These are phyloP conservation scores for Xenus cinereus DNA, from an alignment of 2,113 vertebrate genomes.

Conservation along the genomic window DNA sequence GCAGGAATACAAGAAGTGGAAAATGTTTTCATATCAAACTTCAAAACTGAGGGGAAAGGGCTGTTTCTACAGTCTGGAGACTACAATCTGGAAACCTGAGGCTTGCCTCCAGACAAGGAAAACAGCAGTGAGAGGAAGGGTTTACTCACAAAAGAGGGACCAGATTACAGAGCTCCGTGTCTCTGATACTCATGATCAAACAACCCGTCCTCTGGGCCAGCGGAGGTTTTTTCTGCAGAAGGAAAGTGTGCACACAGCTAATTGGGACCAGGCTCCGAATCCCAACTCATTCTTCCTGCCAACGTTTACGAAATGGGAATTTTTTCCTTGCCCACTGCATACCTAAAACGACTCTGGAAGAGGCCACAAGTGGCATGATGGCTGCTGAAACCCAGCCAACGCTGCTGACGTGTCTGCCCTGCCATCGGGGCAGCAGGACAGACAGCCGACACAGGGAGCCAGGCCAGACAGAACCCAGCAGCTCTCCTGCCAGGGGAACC, in stretches of 20 bases:
- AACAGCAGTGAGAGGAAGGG: background rate
- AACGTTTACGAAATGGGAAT: background rate
- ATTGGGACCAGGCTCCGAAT: background rate
- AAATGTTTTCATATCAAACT: background rate
- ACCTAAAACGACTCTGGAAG: background rate
- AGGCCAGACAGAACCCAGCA: background rate
- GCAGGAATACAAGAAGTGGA: background rate
- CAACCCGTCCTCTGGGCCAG: background rate
- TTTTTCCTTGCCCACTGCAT: background rate
- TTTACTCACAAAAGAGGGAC: background rate
- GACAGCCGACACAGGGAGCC: background rate
- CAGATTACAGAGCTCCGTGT: background rate
- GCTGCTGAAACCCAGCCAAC: background rate
- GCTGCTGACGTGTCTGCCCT: background rate
- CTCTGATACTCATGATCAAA: background rate
- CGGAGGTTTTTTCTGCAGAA: background rate
- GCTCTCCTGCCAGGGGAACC: background rate
- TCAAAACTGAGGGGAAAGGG: background rate
- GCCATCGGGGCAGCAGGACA: background rate
- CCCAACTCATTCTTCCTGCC: background rate
- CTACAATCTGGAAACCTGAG: background rate
- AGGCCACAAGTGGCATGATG: accelerated
- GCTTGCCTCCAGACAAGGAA: background rate
- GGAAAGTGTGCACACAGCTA: background rate
- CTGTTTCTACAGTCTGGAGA: background rate